phyloP scores from a whole-genome alignment of 2,888 invertebrate genomes.

The Zaprionus obscuricornis region DNA sequence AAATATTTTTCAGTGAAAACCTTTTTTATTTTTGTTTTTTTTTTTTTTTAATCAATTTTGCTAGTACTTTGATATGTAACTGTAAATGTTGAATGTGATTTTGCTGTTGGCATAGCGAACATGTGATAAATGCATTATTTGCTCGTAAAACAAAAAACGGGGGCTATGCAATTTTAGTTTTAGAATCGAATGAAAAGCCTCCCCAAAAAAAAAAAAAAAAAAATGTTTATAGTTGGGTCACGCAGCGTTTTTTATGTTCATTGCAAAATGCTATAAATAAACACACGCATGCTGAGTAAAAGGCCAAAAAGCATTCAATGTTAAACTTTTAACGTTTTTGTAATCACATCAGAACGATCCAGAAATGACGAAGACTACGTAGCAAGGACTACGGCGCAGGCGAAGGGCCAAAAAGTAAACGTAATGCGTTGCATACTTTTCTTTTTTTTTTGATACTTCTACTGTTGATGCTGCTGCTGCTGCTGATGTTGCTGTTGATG shows the following conservation, averaged over 20 bases:
- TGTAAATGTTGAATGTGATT: slow-evolving; percentile 12
- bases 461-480: no score
- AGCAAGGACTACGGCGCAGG: no score
- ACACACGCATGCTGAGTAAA: neutral
- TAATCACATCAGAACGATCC: slow-evolving; percentile 66
- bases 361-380: no score
- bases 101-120: slow-evolving; percentile 4
- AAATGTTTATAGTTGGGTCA: slow-evolving; percentile 62
- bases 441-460: no score
- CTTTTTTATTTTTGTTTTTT: no score
- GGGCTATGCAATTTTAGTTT: slow-evolving; percentile 51
- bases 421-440: slow-evolving; percentile 46
- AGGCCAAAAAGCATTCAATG: slow-evolving; percentile 38
- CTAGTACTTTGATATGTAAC: neutral
- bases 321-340: slow-evolving; percentile 71
- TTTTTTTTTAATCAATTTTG: slow-evolving; percentile 18
- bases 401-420: slow-evolving; percentile 4
- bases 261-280: slow-evolving; percentile 53
- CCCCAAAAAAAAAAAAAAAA: neutral
- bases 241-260: slow-evolving; percentile 55
- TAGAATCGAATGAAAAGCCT: slow-evolving; percentile 19
- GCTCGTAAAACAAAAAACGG: slow-evolving; percentile 37
- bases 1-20: neutral
- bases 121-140: slow-evolving; percentile 51
- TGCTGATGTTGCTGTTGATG: no score